phyloP scores from a whole-genome alignment of 2,888 invertebrate genomes.

The Sarcophaga rosellei region DNA sequence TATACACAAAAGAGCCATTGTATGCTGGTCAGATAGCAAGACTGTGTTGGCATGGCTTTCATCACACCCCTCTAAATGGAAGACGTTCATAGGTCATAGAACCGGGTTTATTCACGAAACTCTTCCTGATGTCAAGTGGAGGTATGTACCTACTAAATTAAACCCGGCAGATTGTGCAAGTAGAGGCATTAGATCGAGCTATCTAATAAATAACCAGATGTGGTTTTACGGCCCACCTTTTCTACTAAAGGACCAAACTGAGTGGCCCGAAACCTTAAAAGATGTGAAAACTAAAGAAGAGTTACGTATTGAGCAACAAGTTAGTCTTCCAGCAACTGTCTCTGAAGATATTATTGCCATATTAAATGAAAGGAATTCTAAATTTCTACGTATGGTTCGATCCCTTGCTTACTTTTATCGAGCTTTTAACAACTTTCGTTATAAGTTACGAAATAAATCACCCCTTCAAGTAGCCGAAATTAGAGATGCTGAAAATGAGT shows the following conservation, averaged over 20 bases:
- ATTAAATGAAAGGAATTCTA: constrained; percentile 1
- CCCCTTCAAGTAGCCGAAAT: constrained; percentile 1
- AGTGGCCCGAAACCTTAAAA: too few relatives aligned
- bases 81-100: constrained; percentile 28
- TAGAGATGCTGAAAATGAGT: not conserved
- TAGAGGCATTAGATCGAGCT: constrained; percentile 34
- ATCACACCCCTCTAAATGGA: constrained; percentile 38
- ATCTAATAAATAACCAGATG: not conserved
- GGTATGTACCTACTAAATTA: constrained; percentile 43
- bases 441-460: not conserved
- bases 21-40: constrained; percentile 48
- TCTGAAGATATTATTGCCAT: not conserved
- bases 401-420: not conserved
- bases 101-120: constrained; percentile 33
- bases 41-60: constrained; percentile 45
- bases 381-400: not conserved
- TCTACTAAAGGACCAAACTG: too few relatives aligned
- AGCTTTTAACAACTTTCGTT: constrained; percentile 1
- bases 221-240: constrained; percentile 41
- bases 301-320: not conserved
- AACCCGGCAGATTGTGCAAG: constrained; percentile 51
- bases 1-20: not conserved
- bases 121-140: constrained; percentile 32
- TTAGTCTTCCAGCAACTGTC: not conserved
- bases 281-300: too few relatives aligned